Percentiles rank a stretch among this genome's conserved stretches.
These are phyloP conservation scores for Polyergus mexicanus DNA, from an alignment of 1,140 invertebrate species.

Conservation along the genomic window DNA sequence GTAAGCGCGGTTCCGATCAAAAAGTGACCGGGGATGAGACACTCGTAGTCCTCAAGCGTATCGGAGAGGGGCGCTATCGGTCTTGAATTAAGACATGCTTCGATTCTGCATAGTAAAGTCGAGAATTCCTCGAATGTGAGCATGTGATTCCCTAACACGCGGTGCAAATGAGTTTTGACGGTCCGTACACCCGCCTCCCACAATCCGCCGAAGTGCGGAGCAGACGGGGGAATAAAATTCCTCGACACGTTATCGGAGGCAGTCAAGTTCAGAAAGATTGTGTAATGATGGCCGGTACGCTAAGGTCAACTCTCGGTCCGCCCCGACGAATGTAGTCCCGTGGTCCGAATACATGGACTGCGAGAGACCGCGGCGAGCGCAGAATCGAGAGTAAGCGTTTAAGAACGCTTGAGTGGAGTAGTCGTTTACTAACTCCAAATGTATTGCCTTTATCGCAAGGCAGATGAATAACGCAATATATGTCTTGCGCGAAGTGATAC, in stretches of 20 bases:
- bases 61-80: conserved; percentile 30
- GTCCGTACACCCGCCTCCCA: conserved; percentile 64
- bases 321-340: background rate
- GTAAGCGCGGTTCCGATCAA: conserved; percentile 88
- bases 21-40: conserved; percentile 70
- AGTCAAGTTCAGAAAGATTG: background rate
- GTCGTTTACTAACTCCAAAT: background rate
- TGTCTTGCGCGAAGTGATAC: background rate
- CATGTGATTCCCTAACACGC: conserved; percentile 45
- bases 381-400: background rate
- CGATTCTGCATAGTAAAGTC: conserved; percentile 58
- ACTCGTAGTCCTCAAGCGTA: conserved; percentile 47
- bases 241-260: background rate
- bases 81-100: conserved; percentile 22
- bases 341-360: background rate
- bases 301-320: background rate
- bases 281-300: background rate
- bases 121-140: conserved; percentile 57
- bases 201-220: background rate
- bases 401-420: background rate
- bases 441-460: no score
- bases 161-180: conserved; percentile 70
- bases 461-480: background rate
- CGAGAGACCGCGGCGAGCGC: background rate
- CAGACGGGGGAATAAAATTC: conserved; percentile 36